phyloP scores from a whole-genome alignment of 2,888 invertebrate genomes.

The Julus scanicus region DNA sequence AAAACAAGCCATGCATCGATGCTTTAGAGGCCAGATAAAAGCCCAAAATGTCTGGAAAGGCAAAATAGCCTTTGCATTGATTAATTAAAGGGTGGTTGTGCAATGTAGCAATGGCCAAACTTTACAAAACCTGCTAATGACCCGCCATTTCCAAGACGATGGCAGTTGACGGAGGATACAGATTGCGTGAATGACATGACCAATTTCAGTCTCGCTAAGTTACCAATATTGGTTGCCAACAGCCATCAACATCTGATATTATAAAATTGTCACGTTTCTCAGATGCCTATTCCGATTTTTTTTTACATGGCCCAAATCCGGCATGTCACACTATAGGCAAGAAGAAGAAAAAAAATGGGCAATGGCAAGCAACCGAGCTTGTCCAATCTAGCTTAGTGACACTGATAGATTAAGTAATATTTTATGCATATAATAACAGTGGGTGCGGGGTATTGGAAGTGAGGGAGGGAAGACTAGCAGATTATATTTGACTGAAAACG shows the following conservation, averaged over 20 bases:
- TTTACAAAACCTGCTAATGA: background rate
- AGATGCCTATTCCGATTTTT: background rate
- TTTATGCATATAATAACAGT: slow-evolving; percentile 17
- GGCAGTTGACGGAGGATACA: background rate
- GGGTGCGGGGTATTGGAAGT: background rate
- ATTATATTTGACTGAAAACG: slow-evolving; percentile 24
- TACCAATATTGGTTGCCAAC: background rate
- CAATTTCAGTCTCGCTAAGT: slow-evolving; percentile 14
- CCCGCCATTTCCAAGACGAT: background rate
- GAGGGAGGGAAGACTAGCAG: background rate
- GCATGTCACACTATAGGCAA: background rate
- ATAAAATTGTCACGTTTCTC: slow-evolving; percentile 36
- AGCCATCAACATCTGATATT: slow-evolving; percentile 45
- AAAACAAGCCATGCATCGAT: slow-evolving; percentile 32
- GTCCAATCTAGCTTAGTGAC: slow-evolving; percentile 36
- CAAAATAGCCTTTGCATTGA: background rate
- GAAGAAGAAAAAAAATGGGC: background rate
- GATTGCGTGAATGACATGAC: background rate
- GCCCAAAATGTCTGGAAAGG: background rate
- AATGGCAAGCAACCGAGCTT: background rate
- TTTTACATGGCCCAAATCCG: background rate
- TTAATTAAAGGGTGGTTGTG: background rate
- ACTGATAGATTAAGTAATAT: slow-evolving; percentile 45
- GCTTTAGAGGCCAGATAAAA: background rate
- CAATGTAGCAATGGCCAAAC: background rate